phyloP scores from a whole-genome alignment of 1,140 invertebrate species.

The Atta texana region DNA sequence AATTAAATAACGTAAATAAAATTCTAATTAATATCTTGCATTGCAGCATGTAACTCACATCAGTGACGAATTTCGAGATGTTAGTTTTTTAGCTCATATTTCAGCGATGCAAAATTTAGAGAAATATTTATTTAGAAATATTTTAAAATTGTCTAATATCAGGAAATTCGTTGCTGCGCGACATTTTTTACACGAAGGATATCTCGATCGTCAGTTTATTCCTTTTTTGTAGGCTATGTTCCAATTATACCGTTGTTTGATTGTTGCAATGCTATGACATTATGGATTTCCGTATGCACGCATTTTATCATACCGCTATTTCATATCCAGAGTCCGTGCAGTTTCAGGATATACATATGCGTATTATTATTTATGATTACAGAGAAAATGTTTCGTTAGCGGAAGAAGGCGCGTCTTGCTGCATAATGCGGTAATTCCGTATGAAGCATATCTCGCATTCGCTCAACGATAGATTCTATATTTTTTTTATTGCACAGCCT shows the following conservation, averaged over 20 bases:
- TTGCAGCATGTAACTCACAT: no score
- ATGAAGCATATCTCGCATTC: conserved; percentile 1
- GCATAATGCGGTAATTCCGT: conserved; percentile 35
- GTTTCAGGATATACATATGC: conserved; percentile 42
- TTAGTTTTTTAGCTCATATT: no score
- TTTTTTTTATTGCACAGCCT: neutral
- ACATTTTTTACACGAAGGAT: neutral
- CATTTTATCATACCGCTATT: conserved; percentile 41
- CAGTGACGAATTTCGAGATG: no score
- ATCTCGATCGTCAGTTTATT: neutral
- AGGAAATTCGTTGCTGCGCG: neutral
- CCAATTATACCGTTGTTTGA: conserved; percentile 40
- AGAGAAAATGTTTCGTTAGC: conserved; percentile 55
- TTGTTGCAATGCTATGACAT: conserved; percentile 2
- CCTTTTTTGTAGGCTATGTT: neutral
- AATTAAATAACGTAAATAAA: neutral
- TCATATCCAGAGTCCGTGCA: conserved; percentile 23
- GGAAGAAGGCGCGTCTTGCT: conserved; percentile 48
- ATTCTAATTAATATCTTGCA: no score
- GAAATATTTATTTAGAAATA: neutral
- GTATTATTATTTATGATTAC: conserved; percentile 56
- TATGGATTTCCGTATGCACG: conserved; percentile 23
- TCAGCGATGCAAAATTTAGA: no score
- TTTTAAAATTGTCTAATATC: neutral
- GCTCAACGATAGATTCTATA: neutral